Percentiles rank a stretch among this genome's conserved stretches.
Conservation (phyloP, 2,113 vertebrate species). For the human region DNA sequence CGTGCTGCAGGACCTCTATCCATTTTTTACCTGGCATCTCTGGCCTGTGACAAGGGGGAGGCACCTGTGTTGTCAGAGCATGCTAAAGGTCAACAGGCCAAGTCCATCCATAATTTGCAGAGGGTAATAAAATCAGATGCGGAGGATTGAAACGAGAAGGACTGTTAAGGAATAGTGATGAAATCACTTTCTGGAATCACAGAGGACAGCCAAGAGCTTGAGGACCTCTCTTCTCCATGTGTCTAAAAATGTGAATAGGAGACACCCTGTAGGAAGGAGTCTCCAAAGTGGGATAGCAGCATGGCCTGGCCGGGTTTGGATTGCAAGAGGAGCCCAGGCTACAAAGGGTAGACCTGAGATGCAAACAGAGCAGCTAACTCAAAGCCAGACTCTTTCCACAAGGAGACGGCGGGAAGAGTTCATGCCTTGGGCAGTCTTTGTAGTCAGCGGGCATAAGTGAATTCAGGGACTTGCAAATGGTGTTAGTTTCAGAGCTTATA, state of each 20-base stretch:
- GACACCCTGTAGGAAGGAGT: accelerated
- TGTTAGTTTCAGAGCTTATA: accelerated
- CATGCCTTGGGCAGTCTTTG: accelerated
- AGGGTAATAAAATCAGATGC: accelerated
- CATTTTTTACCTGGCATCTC: accelerated
- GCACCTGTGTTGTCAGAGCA: accelerated
- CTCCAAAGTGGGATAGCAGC: accelerated
- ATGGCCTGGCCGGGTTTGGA: accelerated
- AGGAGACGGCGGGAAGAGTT: not conserved
- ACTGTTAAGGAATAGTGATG: accelerated
- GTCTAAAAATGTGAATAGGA: accelerated
- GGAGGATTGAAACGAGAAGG: accelerated
- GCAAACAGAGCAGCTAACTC: accelerated
- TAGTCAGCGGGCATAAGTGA: accelerated
- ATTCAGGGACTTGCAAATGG: accelerated
- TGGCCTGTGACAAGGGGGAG: accelerated
- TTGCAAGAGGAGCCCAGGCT: accelerated
- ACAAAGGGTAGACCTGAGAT: accelerated
- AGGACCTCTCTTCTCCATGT: accelerated
- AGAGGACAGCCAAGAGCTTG: not conserved
- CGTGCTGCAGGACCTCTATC: accelerated
- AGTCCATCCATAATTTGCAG: not conserved
- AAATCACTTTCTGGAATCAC: not conserved
- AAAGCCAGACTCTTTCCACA: not conserved
- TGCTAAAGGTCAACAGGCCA: no score